Evolutionary conservation across 1,140 invertebrate species (phyloP), one percentile per base, ranked within the genome.

Genomic region (Phortica variegata): DNA sequence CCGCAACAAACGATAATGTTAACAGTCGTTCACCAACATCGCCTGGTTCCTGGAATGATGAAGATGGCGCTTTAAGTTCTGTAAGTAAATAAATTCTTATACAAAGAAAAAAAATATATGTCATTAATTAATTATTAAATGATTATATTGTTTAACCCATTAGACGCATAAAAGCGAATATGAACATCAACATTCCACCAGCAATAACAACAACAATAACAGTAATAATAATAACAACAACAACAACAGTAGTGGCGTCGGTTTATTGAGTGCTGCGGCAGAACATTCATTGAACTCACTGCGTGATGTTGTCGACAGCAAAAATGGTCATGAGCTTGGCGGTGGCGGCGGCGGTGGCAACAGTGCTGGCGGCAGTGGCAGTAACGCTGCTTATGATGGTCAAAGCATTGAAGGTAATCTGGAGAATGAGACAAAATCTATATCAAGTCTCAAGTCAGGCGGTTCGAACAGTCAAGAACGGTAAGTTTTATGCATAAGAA

Each of bases 341-440:
- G 46, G 6, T 38, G 37, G 9, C 54, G 38, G 0, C 62, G 54
- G 32, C 49, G 21, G 50, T 5, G 13, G 37, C 20, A 17, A 23
- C 36, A n/a, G 33, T 23, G 37, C 42, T 8, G 44, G 16, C 6
- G 46, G 23, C 46, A 65, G 58, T n/a, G n/a, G n/a, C n/a, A n/a
- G n/a, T n/a, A n/a, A n/a, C n/a, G n/a, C n/a, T n/a, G n/a, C n/a
- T 34, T 66, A 63, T 38, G 63, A 68, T 48, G 65, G 57, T 8
- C 63, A 68, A 34, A 68, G 63, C 23, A 49, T 68, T 23, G 60
- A 66, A 54, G 65, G 69, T 49, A 92, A 92, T 77, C 86, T 91
- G 43, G 90, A 93, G 72, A 88, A 86, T 8, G 84, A 76, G 60
- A 85, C 79, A 49, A 85, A 81, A 77, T 86, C 77, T 65, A 85